Conservation (phyloP, 1,140 invertebrate species). For the Drosophila bocki region DNA sequence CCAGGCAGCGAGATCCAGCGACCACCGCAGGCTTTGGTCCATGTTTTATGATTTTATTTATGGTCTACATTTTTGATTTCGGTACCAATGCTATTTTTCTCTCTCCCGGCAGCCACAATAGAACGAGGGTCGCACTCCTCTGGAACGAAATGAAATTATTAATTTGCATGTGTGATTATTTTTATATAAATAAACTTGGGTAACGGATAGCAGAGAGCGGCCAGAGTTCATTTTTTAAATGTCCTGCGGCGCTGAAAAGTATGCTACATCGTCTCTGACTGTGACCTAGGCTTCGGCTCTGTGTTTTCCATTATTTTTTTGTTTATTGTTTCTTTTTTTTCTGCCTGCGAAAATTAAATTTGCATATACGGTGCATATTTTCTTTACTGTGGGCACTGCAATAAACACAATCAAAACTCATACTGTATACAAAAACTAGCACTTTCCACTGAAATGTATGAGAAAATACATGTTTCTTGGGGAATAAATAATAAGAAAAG, state of each 20-base stretch:
- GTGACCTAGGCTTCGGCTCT: slow-evolving; percentile 23
- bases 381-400: slow-evolving; percentile 61
- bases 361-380: slow-evolving; percentile 72
- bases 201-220: not conserved
- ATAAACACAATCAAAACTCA: slow-evolving; percentile 44
- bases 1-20: slow-evolving; percentile 6
- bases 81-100: slow-evolving; percentile 14
- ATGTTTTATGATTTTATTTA: slow-evolving; percentile 68
- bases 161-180: slow-evolving; percentile 83
- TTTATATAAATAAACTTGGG: slow-evolving; percentile 68
- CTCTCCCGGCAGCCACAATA: slow-evolving; percentile 21
- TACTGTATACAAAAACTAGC: slow-evolving; percentile 15
- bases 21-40: slow-evolving; percentile 37
- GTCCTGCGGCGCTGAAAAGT: slow-evolving; percentile 70
- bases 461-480: not conserved
- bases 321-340: not conserved
- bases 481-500: not conserved
- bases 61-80: slow-evolving; percentile 72
- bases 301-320: not conserved
- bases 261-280: slow-evolving; percentile 58
- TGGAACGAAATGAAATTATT: slow-evolving; percentile 74
- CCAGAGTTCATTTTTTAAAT: slow-evolving; percentile 63
- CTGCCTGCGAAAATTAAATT: slow-evolving; percentile 69
- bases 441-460: slow-evolving; percentile 17
- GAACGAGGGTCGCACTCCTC: slow-evolving; percentile 4